phyloP scores from a whole-genome alignment of 2,797 vertebrate genomes.

The Morus bassanus region DNA sequence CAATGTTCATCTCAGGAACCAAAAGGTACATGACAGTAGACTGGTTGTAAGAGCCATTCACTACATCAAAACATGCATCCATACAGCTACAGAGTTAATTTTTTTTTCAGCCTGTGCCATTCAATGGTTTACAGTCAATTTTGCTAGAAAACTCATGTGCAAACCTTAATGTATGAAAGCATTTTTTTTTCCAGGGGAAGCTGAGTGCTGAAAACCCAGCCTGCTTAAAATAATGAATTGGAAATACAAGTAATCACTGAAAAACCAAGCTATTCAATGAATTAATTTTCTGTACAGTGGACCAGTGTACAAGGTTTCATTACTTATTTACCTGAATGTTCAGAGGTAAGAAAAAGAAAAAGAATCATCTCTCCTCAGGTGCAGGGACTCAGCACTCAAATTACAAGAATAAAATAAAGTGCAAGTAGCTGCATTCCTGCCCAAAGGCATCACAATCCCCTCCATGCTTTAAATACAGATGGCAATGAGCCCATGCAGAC shows the following conservation, averaged over 20 bases:
- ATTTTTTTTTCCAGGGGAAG: neutral
- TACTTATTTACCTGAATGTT: neutral
- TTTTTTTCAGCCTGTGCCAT: neutral
- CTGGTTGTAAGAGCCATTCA: neutral
- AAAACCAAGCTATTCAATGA: neutral
- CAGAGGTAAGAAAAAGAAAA: neutral
- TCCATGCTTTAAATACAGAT: neutral
- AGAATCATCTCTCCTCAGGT: neutral
- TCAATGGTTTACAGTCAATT: neutral
- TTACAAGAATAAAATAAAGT: neutral
- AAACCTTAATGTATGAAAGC: neutral
- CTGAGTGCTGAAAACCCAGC: neutral
- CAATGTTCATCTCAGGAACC: neutral
- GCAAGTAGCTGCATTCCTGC: neutral
- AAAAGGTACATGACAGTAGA: neutral
- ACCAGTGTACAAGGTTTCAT: neutral
- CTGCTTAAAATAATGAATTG: neutral
- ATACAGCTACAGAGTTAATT: neutral
- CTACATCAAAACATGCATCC: neutral
- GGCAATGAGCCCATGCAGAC: neutral
- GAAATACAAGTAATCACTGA: neutral
- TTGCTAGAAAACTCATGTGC: neutral
- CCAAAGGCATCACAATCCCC: neutral
- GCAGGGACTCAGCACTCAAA: neutral
- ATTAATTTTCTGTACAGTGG: neutral